Base-by-base conservation (phyloP, 1,140 invertebrate species). In the Drosophila obscura region DNA sequence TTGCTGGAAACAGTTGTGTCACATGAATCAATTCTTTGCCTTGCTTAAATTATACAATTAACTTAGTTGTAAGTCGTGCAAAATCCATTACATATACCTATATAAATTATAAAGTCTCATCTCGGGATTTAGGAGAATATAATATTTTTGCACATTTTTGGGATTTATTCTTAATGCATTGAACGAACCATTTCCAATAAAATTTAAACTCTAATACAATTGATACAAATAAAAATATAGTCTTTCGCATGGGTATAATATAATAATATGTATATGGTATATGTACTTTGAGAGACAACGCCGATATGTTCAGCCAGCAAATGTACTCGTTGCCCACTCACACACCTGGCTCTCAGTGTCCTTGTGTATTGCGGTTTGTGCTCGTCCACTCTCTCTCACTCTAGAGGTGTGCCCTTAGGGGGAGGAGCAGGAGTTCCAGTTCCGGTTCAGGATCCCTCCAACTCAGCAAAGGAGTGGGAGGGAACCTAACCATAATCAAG, bases 221-320 rank as follows among this genome's bases (percentile, higher is more conserved):
- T 35, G 31, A 19, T 19, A 19, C 19, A 19, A 35, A 11, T 35
- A 68, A 43, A 69, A 44, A 69, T 49, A 24, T 67, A 68, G n/a
- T 50, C 28, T 39, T 19, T 8, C 13, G 19, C 9, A 46, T 15
- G 19, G 11, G 11, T 65, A 45, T 57, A 48, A 66, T 68, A 41
- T 53, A 49, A 19, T 19, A 19, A 19, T 19, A 19, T 19, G 9
- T 4, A 11, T 11, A 11, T 11, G 31, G 31, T 35, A 9, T 35
- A 35, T 35, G 24, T 73, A 64, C 71, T 82, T 82, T 66, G 74
- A 78, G 80, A 83, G 74, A 77, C 82, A 87, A 87, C 82, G 82
- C 83, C 83, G 78, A 82, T 82, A 74, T 87, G 59, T 87, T 87
- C 71, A 85, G 82, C 82, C 82, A 87, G 82, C 83, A 87, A 87